phyloP scores from a whole-genome alignment of 2,888 invertebrate genomes.

The Chirona hameri region DNA sequence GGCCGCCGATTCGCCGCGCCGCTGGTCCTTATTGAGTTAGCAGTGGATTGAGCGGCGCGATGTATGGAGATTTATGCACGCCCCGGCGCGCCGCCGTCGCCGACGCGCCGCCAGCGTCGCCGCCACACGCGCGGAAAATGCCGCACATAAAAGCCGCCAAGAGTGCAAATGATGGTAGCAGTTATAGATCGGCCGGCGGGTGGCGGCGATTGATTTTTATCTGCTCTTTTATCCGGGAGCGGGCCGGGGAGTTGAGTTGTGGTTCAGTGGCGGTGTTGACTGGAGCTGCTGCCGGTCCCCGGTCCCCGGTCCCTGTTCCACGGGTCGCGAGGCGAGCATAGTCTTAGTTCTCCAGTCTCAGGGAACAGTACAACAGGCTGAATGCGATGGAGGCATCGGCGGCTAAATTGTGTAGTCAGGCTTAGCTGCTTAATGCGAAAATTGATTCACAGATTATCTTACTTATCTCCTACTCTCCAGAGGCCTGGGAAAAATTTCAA shows the following conservation, averaged over 20 bases:
- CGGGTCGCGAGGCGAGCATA: too few species aligned
- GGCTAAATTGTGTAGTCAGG: too few species aligned
- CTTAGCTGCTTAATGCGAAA: too few species aligned
- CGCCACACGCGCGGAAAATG: conserved; percentile 12
- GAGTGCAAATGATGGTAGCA: conserved; percentile 6
- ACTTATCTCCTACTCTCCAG: too few species aligned
- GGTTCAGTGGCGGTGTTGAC: not conserved
- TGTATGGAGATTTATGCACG: conserved; percentile 12
- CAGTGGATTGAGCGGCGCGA: not conserved
- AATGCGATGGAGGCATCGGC: too few species aligned
- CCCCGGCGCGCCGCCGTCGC: not conserved
- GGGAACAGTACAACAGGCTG: too few species aligned
- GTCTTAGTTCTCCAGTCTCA: too few species aligned
- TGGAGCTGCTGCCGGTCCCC: too few species aligned
- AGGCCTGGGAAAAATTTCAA: too few species aligned
- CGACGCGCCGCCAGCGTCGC: not conserved
- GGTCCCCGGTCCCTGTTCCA: too few species aligned
- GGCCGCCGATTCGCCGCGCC: not conserved
- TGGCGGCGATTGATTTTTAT: conserved; percentile 10
- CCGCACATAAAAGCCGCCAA: not conserved
- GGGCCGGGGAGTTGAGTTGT: not conserved
- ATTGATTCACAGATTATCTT: too few species aligned
- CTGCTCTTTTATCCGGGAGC: not conserved
- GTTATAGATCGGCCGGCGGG: not conserved
- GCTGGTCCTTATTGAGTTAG: not conserved